Conservation (phyloP, 2,113 vertebrate genomes). For the Melozone crissalis region DNA sequence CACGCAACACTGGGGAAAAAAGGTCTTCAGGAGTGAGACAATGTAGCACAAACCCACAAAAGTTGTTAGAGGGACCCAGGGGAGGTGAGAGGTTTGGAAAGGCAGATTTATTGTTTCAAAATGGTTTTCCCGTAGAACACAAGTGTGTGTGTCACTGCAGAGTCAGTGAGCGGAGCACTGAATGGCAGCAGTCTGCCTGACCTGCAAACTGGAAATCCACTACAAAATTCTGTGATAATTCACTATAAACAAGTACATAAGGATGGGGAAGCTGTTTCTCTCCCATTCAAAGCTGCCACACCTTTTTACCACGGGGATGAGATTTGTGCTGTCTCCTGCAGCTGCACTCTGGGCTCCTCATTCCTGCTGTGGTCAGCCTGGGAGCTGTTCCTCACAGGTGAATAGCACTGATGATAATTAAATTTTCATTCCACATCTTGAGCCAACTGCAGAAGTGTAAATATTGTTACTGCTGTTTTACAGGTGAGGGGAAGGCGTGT, state of each 20-base stretch:
- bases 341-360: neutral
- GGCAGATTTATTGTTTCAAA: neutral
- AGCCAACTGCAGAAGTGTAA: constrained; percentile 3
- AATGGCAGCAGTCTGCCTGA: neutral
- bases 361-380: neutral
- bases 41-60: neutral
- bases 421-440: neutral
- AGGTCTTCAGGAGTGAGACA: neutral
- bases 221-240: neutral
- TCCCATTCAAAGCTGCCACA: neutral
- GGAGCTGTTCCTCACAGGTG: neutral
- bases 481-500: neutral
- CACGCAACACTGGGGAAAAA: neutral
- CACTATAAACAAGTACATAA: neutral
- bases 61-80: neutral
- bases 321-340: neutral
- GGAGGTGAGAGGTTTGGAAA: neutral
- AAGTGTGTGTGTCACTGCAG: neutral
- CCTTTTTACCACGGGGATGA: neutral
- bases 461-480: constrained; percentile 3
- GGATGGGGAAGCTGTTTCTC: neutral
- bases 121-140: neutral
- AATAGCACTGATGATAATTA: neutral
- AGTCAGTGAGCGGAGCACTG: neutral
- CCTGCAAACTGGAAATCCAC: neutral